Percentiles rank a stretch among this genome's conserved stretches.
Evolutionary conservation across 2,888 invertebrate genomes (phyloP).

Genomic region (Ligdia adustata): DNA sequence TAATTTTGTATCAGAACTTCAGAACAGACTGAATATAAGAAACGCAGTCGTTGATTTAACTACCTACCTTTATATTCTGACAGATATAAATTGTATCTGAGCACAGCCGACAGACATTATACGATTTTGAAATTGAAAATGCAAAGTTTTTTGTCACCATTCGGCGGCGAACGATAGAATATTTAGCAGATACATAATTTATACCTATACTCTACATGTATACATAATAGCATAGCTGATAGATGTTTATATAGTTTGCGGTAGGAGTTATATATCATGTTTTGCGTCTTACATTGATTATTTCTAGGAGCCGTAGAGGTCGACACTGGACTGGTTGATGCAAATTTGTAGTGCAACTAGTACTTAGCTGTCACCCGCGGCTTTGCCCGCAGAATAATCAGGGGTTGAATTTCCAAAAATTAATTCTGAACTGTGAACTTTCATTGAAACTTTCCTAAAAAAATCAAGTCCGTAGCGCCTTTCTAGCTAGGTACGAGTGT

Average conservation of each 20-base stretch:
- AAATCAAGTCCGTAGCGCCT: too few relatives aligned
- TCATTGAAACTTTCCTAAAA: too few relatives aligned
- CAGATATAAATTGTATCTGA: background rate
- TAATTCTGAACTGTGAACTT: constrained; percentile 14
- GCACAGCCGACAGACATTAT: constrained; percentile 41
- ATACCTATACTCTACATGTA: constrained; percentile 15
- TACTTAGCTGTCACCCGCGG: too few relatives aligned
- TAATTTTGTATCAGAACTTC: too few relatives aligned
- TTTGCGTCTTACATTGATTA: constrained; percentile 4
- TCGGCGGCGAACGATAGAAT: constrained; percentile 41
- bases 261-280: constrained; percentile 19
- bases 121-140: constrained; percentile 65
- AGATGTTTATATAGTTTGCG: too few relatives aligned
- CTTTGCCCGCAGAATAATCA: too few relatives aligned
- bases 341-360: constrained; percentile 15
- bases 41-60: too few relatives aligned
- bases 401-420: constrained; percentile 27
- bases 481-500: too few relatives aligned
- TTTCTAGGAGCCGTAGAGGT: constrained; percentile 22
- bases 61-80: too few relatives aligned
- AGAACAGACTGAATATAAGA: too few relatives aligned
- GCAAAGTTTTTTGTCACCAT: constrained; percentile 54
- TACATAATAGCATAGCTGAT: too few relatives aligned
- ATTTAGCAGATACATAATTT: constrained; percentile 31
- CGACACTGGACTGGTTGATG: constrained; percentile 25